phyloP scores from a whole-genome alignment of 2,797 vertebrate species.

The Valencia hispanica region DNA sequence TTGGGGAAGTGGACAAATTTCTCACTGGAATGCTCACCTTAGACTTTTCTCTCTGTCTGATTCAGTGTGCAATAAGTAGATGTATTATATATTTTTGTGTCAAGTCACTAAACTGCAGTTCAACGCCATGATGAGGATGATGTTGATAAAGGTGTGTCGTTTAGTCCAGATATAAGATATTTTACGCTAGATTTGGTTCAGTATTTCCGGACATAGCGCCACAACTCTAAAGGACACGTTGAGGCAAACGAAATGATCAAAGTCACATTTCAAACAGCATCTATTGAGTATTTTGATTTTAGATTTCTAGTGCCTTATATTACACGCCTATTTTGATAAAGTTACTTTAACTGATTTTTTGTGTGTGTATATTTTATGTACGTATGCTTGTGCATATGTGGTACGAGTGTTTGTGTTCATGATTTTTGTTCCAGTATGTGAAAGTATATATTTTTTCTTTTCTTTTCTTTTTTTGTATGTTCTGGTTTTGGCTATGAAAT shows the following conservation, averaged over 20 bases:
- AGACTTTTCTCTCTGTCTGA: constrained; percentile 79
- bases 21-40: constrained; percentile 92
- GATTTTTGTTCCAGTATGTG: constrained; percentile 61
- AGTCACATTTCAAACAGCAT: constrained; percentile 76
- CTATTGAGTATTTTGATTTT: constrained; percentile 85
- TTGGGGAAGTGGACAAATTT: constrained; percentile 46
- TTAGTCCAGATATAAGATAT: constrained; percentile 62
- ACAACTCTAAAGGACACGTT: constrained; percentile 55
- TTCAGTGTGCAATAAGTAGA: constrained; percentile 95
- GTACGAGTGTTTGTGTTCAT: constrained; percentile 50
- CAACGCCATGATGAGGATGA: constrained; percentile 57
- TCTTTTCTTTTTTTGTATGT: constrained; percentile 53
- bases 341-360: constrained; percentile 77
- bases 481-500: constrained; percentile 38
- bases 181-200: constrained; percentile 33
- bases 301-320: constrained; percentile 99
- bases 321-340: constrained; percentile 94
- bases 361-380: constrained; percentile 72
- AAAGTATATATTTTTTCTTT: constrained; percentile 51
- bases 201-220: constrained; percentile 50
- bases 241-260: constrained; percentile 64
- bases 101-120: constrained; percentile 77
- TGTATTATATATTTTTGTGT: constrained; percentile 86
- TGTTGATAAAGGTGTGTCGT: constrained; percentile 51
- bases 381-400: constrained; percentile 55